Conservation (phyloP, 2,113 vertebrate species). For the Heterotis niloticus region DNA sequence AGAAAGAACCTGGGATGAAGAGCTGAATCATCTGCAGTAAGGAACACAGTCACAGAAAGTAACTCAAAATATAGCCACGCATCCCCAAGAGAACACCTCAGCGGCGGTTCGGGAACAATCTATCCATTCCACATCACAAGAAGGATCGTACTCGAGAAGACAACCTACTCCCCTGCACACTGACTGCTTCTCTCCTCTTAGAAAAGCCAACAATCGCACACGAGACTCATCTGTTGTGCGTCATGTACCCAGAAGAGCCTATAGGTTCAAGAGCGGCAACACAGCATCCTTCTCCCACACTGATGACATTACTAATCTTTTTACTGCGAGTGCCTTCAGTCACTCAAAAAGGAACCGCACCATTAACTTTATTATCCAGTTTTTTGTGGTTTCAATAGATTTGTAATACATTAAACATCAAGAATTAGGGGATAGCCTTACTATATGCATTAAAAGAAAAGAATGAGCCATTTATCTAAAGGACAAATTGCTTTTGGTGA, state of each 20-base stretch:
- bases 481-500: not conserved
- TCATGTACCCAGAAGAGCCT: slow-evolving; percentile 1
- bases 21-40: not conserved
- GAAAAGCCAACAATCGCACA: not conserved
- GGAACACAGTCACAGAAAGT: not conserved
- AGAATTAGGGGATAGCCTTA: not conserved
- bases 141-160: not conserved
- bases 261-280: not conserved
- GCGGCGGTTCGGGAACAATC: not conserved
- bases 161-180: not conserved
- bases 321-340: not conserved
- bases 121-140: not conserved
- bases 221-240: not conserved
- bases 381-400: not conserved
- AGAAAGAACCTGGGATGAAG: too few species aligned
- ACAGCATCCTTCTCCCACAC: not conserved
- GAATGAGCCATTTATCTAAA: not conserved
- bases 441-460: not conserved
- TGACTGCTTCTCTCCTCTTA: not conserved
- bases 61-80: not conserved
- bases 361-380: not conserved
- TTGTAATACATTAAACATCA: not conserved
- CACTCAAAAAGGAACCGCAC: not conserved
- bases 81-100: too few species aligned
- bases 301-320: slow-evolving; percentile 11